A percentile compares a stretch with the other conserved stretches of the same genome.
phyloP scores from a whole-genome alignment of 1,140 invertebrate genomes.

The Apis mellifera region Amel_HAv3.1 CM009942.2:221001-221500 shows the following conservation, averaged over 20 bases:
- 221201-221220: not conserved
- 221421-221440: not conserved
- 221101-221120: slow-evolving; percentile 20
- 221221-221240: not conserved
- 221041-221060: not conserved
- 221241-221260: not conserved
- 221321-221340: not conserved
- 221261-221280: not conserved
- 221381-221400: not conserved
- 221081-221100: not conserved
- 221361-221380: not conserved
- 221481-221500: not conserved
- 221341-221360: no score
- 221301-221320: not conserved
- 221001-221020: not conserved
- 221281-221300: no score
- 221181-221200: not conserved
- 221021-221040: no score
- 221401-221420: not conserved
- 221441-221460: no score
- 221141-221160: slow-evolving; percentile 43
- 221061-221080: not conserved
- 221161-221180: not conserved
- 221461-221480: not conserved
- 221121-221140: slow-evolving; percentile 25